Evolutionary conservation across 2,113 vertebrate species (phyloP).

Genomic region (Pteruthius melanotis): DNA sequence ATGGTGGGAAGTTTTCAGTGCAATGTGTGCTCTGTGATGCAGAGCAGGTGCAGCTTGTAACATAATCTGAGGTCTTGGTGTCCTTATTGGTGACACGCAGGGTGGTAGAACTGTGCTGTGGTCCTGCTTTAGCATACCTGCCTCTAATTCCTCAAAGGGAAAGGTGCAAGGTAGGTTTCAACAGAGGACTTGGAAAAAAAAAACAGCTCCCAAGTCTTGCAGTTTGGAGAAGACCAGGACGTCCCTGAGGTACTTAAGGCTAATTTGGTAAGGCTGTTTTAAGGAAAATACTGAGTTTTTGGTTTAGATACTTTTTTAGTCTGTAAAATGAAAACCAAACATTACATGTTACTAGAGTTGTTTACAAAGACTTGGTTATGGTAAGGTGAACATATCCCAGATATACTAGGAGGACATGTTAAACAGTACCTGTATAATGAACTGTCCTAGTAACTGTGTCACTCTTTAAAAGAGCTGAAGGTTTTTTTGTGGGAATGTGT

Average conservation of each 20-base stretch:
- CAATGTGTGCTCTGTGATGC: background rate
- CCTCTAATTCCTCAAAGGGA: background rate
- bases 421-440: background rate
- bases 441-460: background rate
- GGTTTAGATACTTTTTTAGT: background rate
- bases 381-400: background rate
- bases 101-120: background rate
- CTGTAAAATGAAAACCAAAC: background rate
- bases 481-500: background rate
- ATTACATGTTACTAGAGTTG: background rate
- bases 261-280: rapidly evolving
- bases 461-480: background rate
- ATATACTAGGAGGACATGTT: background rate
- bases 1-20: background rate
- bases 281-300: background rate
- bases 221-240: background rate
- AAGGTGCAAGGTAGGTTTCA: background rate
- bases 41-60: background rate
- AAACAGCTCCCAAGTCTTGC: rapidly evolving
- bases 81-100: background rate
- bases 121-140: background rate
- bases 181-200: background rate
- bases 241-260: background rate
- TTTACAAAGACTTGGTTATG: background rate
- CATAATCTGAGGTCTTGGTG: background rate